A percentile compares a stretch with the other conserved stretches of the same genome.
These are phyloP conservation scores for Hyposoter dolosus DNA, from an alignment of 2,888 invertebrate species.

Conservation along the genomic window DNA sequence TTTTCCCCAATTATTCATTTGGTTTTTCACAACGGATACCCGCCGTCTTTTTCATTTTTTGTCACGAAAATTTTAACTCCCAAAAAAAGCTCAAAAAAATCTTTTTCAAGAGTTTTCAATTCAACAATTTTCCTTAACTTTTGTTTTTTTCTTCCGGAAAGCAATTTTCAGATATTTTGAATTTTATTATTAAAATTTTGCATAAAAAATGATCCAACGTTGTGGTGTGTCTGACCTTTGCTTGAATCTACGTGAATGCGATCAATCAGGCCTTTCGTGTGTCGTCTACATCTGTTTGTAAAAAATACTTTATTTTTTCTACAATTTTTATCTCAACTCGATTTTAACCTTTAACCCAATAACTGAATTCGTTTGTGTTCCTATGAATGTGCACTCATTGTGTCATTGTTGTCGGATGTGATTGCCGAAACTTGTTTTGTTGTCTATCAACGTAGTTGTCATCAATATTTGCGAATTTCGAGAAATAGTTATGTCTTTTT, in stretches of 20 bases:
- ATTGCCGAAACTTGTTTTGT: background rate
- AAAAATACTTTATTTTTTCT: background rate
- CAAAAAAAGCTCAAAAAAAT: background rate
- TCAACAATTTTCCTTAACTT: no score
- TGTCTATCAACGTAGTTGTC: background rate
- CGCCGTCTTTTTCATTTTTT: background rate
- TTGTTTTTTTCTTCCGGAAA: no score
- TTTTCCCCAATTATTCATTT: constrained; percentile 1
- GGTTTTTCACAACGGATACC: background rate
- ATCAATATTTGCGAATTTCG: background rate
- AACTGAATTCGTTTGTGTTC: constrained; percentile 33
- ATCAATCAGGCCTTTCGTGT: constrained; percentile 25
- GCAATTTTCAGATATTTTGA: no score
- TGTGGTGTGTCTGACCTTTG: constrained; percentile 27
- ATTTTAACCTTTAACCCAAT: constrained; percentile 62
- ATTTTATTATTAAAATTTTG: no score
- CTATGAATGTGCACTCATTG: constrained; percentile 4
- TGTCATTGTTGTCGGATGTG: constrained; percentile 15
- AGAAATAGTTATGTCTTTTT: constrained; percentile 32
- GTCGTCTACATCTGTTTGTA: constrained; percentile 33
- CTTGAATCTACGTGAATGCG: constrained; percentile 56
- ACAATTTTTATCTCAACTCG: constrained; percentile 34
- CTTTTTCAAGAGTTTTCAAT: no score
- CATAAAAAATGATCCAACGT: constrained; percentile 52
- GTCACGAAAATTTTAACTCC: background rate